Conservation (phyloP, 1,140 invertebrate genomes). For the Brachionus manjavacas region DNA sequence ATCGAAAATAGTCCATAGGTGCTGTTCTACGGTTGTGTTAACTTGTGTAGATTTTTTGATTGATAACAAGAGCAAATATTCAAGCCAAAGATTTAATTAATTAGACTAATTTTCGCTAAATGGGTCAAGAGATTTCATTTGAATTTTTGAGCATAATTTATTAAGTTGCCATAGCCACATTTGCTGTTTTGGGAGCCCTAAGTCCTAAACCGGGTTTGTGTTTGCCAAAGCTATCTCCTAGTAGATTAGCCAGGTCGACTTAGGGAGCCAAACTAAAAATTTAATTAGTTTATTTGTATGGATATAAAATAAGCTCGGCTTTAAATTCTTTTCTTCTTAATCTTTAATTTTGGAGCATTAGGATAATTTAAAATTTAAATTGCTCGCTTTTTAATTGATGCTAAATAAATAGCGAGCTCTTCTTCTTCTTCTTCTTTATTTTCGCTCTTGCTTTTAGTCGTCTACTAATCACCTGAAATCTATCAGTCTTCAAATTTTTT, state of each 20-base stretch:
- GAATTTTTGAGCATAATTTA: not conserved
- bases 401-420: not conserved
- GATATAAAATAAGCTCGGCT: not conserved
- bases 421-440: not conserved
- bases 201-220: too few species aligned
- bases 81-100: slow-evolving; percentile 19
- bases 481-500: not conserved
- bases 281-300: not conserved
- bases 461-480: not conserved
- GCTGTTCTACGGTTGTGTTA: too few species aligned
- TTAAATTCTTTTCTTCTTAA: slow-evolving; percentile 1
- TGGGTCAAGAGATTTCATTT: slow-evolving; percentile 6
- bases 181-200: not conserved
- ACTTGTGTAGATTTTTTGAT: not conserved
- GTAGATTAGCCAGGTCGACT: not conserved
- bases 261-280: not conserved
- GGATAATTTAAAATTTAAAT: slow-evolving; percentile 2
- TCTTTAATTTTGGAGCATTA: not conserved
- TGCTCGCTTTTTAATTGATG: not conserved
- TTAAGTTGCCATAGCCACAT: slow-evolving; percentile 26
- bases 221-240: too few species aligned
- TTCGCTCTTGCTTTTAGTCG: not conserved
- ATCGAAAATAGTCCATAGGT: not conserved
- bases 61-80: slow-evolving; percentile 20
- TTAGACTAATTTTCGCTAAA: slow-evolving; percentile 10